phyloP scores from a whole-genome alignment of 2,888 invertebrate species.

The Drosophila mercatorum region DNA sequence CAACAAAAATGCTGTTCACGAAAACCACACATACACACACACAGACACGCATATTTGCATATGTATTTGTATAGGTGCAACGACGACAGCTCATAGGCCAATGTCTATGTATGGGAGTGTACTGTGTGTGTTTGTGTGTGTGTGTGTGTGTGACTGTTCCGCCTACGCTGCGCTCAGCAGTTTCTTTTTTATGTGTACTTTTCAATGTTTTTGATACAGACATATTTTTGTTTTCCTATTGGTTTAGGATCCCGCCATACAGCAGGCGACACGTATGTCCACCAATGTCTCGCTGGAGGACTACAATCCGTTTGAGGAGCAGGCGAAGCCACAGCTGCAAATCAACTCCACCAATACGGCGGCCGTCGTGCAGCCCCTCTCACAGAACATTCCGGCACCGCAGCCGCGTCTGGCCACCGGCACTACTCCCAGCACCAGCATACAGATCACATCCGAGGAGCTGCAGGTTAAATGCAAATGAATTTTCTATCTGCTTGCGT shows the following conservation, averaged over 20 bases:
- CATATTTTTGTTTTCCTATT: background rate
- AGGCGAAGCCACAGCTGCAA: constrained; percentile 87
- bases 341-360: constrained; percentile 82
- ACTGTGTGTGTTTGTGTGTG: constrained; percentile 11
- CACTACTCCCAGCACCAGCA: constrained; percentile 82
- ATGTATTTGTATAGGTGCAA: constrained; percentile 59
- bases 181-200: background rate
- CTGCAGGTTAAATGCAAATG: constrained; percentile 87
- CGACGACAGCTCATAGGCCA: constrained; percentile 48
- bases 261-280: constrained; percentile 93
- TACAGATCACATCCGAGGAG: constrained; percentile 89
- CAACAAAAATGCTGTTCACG: constrained; percentile 41
- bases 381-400: constrained; percentile 81
- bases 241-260: constrained; percentile 96
- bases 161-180: constrained; percentile 34
- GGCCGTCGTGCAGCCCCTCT: constrained; percentile 83
- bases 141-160: constrained; percentile 25
- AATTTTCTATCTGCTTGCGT: background rate
- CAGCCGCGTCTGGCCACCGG: constrained; percentile 80
- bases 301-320: constrained; percentile 96
- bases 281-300: constrained; percentile 91
- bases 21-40: constrained; percentile 34
- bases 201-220: background rate
- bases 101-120: constrained; percentile 8
- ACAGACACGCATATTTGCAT: constrained; percentile 1